A percentile compares a stretch with the other conserved stretches of the same genome.
phyloP scores from a whole-genome alignment of 2,113 vertebrate species.

The Saguinus imperator region DNA sequence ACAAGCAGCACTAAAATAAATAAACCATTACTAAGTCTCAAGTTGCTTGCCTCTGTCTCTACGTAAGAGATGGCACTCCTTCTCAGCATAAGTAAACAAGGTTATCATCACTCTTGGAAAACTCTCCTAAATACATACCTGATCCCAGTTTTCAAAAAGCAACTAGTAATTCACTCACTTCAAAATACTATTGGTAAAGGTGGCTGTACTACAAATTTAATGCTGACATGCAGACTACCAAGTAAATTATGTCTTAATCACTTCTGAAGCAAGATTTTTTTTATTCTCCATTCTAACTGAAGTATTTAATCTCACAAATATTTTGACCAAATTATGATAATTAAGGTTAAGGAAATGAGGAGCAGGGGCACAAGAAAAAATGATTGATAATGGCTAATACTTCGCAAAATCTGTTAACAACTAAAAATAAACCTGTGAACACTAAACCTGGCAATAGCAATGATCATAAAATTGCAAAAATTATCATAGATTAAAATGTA shows the following conservation, averaged over 20 bases:
- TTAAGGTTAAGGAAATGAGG: not conserved
- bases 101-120: not conserved
- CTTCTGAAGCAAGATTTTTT: not conserved
- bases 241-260: slow-evolving; percentile 5
- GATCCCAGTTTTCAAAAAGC: not conserved
- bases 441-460: not conserved
- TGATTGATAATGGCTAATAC: not conserved
- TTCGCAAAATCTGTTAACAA: not conserved
- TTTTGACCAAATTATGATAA: not conserved
- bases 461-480: not conserved
- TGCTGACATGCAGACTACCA: not conserved
- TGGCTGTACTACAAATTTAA: not conserved
- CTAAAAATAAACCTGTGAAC: not conserved
- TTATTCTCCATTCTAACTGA: slow-evolving; percentile 6
- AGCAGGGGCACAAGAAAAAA: not conserved
- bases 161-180: not conserved
- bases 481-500: not conserved
- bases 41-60: not conserved
- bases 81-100: not conserved
- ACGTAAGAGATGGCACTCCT: not conserved
- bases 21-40: not conserved
- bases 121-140: not conserved
- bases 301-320: not conserved
- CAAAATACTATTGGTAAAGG: not conserved
- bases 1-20: not conserved